Percentiles rank a stretch among this genome's conserved stretches.
Evolutionary conservation across 2,113 vertebrate genomes (phyloP).

Genomic region (Zosterops japonicus): DNA sequence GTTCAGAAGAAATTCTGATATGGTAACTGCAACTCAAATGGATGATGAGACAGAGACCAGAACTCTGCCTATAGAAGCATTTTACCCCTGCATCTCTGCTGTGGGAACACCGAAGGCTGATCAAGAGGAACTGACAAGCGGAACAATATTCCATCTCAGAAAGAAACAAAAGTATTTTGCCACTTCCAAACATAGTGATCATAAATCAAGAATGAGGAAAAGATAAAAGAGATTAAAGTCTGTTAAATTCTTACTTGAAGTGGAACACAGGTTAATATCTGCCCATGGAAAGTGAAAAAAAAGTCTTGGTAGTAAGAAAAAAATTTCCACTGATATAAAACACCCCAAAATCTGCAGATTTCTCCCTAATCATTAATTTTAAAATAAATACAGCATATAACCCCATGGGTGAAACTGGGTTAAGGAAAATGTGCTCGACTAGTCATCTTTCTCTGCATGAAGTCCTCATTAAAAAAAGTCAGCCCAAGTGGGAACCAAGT

Average conservation of each 20-base stretch:
- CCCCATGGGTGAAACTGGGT: neutral
- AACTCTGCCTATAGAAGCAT: neutral
- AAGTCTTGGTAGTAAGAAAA: neutral
- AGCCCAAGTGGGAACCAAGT: constrained; percentile 1
- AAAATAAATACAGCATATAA: constrained; percentile 8
- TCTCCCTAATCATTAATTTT: neutral
- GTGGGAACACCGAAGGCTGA: neutral
- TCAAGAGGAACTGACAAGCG: neutral
- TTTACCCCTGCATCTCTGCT: neutral
- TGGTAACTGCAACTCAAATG: neutral
- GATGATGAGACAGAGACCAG: neutral
- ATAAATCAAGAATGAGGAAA: neutral
- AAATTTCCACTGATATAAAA: neutral
- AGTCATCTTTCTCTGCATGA: constrained; percentile 18
- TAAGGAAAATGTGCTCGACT: neutral
- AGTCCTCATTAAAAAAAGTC: constrained; percentile 28
- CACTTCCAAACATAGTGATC: neutral
- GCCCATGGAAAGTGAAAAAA: neutral
- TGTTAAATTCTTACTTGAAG: neutral
- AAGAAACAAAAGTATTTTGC: neutral
- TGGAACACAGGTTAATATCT: neutral
- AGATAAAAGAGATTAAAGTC: neutral
- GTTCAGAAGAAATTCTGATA: neutral
- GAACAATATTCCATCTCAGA: neutral
- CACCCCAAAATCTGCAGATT: neutral